These are phyloP conservation scores for Phytoseiulus persimilis DNA, from an alignment of 2,888 invertebrate species.

Conservation along the genomic window DNA sequence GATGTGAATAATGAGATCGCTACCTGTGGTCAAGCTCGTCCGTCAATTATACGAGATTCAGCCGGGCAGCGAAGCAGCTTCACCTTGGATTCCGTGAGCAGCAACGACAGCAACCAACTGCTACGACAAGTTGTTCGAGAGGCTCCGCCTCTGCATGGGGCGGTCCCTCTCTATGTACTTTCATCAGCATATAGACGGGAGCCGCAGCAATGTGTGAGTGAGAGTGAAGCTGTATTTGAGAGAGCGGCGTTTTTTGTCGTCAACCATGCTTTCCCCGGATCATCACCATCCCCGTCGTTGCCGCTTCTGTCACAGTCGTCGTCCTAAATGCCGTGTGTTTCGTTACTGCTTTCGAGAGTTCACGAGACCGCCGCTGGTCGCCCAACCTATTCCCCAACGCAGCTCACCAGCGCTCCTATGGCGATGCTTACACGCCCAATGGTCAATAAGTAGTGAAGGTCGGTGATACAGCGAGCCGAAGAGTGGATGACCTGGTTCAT, in stretches of 20 bases:
- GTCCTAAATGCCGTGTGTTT: background rate
- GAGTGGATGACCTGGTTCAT: too few relatives aligned
- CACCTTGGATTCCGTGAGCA: too few relatives aligned
- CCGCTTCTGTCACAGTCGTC: background rate
- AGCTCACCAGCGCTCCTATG: too few relatives aligned
- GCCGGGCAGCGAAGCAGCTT: background rate
- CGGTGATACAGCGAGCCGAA: too few relatives aligned
- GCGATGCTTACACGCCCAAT: too few relatives aligned
- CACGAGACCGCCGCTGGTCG: background rate
- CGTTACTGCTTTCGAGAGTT: background rate
- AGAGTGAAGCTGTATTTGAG: background rate
- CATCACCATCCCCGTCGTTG: too few relatives aligned
- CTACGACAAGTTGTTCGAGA: background rate
- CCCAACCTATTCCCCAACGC: too few relatives aligned
- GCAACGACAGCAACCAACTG: background rate
- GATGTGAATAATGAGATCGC: background rate
- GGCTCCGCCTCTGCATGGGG: background rate
- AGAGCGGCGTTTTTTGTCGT: background rate
- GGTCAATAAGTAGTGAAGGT: too few relatives aligned
- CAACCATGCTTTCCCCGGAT: background rate
- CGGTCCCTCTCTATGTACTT: background rate
- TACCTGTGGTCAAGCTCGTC: background rate
- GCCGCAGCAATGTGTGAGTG: background rate
- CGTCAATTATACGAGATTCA: background rate
- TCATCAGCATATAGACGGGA: background rate